Evolutionary conservation across 1,140 invertebrate genomes (phyloP), one percentile per base, ranked within the genome.

Genomic region (Ips nitidus): DNA sequence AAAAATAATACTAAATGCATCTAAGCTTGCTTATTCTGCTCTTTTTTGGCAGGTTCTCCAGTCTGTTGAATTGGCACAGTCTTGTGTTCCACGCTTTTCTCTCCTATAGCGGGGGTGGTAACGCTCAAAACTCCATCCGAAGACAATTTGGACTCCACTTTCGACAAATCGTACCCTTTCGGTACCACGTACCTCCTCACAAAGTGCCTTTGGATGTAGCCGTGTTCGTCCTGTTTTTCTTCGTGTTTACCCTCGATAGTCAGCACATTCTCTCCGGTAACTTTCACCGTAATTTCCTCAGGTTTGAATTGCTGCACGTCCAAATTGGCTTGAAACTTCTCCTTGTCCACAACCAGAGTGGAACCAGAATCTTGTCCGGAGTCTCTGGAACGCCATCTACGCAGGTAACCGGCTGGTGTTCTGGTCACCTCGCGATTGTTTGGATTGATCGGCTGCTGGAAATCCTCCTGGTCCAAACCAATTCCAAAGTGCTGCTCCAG

Each of bases 291-390:
- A 6, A 97, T 88, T 78, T 96, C 94, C 53, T 91, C 88, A 0
- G 94, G 92, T 43, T 86, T 82, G 78, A 96, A 97, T 72, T 95
- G 92, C 47, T 92, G 88, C 1, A 97, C 91, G 77, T 96, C 93
- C 76, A 94, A 79, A 71, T 86, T 87, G 0, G 90, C 86, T 78
- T 92, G 85, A 71, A 88, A 89, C 2, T 84, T 84, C 45, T 88
- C 84, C 42, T 87, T 87, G 66, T 87, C 83, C 6, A 62, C 47
- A 22, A 69, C 69, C 1, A 85, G 75, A n/a, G 77, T 81, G 0
- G 83, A 85, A 55, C 82, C 78, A 52, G 77, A 77, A 70, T 83
- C 83, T 5, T 61, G 52, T 59, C 74, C 70, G 2, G 67, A 57
- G 22, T 56, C 55, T 39, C 52, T 63, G 41, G 81, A 78, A 47